Conservation (phyloP, 1,140 invertebrate species). For the Leucophenga varia region DNA sequence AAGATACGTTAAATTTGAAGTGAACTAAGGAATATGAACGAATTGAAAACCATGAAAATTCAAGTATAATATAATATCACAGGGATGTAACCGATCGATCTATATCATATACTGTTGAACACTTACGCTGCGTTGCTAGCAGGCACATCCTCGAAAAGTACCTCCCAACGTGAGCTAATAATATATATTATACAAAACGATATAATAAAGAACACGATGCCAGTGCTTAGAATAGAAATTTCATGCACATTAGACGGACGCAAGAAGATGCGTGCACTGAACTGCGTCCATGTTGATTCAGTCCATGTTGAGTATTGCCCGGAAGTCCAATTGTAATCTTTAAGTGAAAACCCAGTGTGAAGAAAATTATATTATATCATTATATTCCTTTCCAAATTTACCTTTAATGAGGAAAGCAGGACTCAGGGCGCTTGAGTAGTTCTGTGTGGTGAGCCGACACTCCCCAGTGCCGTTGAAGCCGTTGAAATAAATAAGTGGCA, state of each 20-base stretch:
- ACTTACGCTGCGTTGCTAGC: slow-evolving; percentile 54
- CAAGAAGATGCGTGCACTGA: slow-evolving; percentile 79
- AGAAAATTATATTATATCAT: no score
- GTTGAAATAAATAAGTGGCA: slow-evolving; percentile 59
- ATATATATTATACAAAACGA: slow-evolving; percentile 73
- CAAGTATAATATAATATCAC: background rate
- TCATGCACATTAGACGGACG: slow-evolving; percentile 72
- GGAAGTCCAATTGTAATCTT: slow-evolving; percentile 80
- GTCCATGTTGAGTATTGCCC: slow-evolving; percentile 86
- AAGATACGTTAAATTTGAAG: no score
- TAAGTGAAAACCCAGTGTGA: no score
- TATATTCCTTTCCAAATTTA: no score
- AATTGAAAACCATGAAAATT: slow-evolving; percentile 5
- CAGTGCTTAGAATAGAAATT: slow-evolving; percentile 65
- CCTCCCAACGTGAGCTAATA: slow-evolving; percentile 64
- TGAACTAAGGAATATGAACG: slow-evolving; percentile 15
- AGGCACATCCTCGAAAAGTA: slow-evolving; percentile 62
- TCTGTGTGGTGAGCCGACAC: slow-evolving; percentile 76
- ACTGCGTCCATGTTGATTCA: slow-evolving; percentile 80
- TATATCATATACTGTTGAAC: slow-evolving; percentile 1
- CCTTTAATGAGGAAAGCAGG: slow-evolving; percentile 76
- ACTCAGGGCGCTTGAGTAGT: slow-evolving; percentile 73
- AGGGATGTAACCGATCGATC: background rate
- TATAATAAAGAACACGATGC: slow-evolving; percentile 63
- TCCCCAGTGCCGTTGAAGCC: slow-evolving; percentile 66